Percentiles rank a stretch among this genome's conserved stretches.
Conservation (phyloP, 2,888 invertebrate genomes). For the Erebia epiphron region DNA sequence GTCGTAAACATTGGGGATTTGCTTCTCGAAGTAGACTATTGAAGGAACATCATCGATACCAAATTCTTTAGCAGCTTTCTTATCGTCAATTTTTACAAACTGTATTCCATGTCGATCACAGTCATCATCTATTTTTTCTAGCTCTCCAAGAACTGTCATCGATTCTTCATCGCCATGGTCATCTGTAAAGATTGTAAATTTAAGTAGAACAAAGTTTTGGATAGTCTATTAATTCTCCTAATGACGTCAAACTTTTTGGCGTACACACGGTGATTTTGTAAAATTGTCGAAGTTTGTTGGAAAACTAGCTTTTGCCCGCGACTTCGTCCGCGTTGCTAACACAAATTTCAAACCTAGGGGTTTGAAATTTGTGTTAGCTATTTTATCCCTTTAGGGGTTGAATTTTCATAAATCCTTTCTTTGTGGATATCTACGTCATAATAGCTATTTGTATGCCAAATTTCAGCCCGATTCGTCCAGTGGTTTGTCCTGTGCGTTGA, state of each 20-base stretch:
- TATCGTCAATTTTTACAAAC: slow-evolving; percentile 96
- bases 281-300: too few relatives aligned
- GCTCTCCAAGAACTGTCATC: slow-evolving; percentile 91
- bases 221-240: neutral
- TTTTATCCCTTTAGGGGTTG: too few relatives aligned
- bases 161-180: slow-evolving; percentile 95
- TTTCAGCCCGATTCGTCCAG: too few relatives aligned
- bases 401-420: too few relatives aligned
- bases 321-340: too few relatives aligned
- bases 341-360: too few relatives aligned
- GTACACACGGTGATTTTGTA: too few relatives aligned
- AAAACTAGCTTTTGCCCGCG: too few relatives aligned
- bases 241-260: neutral
- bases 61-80: slow-evolving; percentile 91
- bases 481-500: too few relatives aligned
- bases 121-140: slow-evolving; percentile 97
- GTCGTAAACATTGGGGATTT: slow-evolving; percentile 95
- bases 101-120: slow-evolving; percentile 96
- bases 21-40: slow-evolving; percentile 96
- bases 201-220: neutral
- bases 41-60: slow-evolving; percentile 93
- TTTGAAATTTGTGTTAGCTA: too few relatives aligned
- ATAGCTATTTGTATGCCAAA: too few relatives aligned
- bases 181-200: slow-evolving; percentile 81
- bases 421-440: too few relatives aligned